These are phyloP conservation scores for Platyura marginata DNA, from an alignment of 1,140 invertebrate genomes.

Conservation along the genomic window DNA sequence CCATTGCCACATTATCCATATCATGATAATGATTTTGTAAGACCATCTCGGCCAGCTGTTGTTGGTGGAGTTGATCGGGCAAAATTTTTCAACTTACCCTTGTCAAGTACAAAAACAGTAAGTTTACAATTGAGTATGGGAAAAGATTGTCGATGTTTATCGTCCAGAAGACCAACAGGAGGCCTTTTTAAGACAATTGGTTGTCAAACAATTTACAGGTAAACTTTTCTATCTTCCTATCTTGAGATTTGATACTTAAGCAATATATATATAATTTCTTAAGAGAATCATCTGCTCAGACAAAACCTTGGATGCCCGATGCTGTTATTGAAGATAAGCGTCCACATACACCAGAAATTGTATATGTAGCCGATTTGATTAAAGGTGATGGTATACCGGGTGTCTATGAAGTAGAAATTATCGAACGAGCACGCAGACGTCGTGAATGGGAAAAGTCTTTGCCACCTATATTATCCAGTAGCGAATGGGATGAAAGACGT, in stretches of 20 bases:
- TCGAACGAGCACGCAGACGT: slow-evolving; percentile 18
- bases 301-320: slow-evolving; percentile 40
- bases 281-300: slow-evolving; percentile 56
- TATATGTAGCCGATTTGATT: slow-evolving; percentile 11
- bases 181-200: neutral
- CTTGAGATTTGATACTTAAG: too few relatives aligned
- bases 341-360: slow-evolving; percentile 11
- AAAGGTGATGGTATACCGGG: slow-evolving; percentile 12
- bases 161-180: neutral
- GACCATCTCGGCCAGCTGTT: neutral
- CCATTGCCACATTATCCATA: slow-evolving; percentile 1
- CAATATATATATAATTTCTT: too few relatives aligned
- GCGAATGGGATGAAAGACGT: neutral
- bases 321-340: slow-evolving; percentile 23
- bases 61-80: neutral
- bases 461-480: neutral
- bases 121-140: neutral
- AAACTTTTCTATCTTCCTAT: too few relatives aligned
- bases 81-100: slow-evolving; percentile 1
- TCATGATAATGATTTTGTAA: neutral
- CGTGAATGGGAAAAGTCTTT: slow-evolving; percentile 12
- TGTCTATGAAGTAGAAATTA: slow-evolving; percentile 15
- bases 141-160: neutral
- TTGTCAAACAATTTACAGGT: slow-evolving; percentile 2
- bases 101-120: neutral